Evolutionary conservation across 2,797 vertebrate species (phyloP), one percentile per base, ranked within the genome.

Genomic region (Jordanella pulchra): DNA sequence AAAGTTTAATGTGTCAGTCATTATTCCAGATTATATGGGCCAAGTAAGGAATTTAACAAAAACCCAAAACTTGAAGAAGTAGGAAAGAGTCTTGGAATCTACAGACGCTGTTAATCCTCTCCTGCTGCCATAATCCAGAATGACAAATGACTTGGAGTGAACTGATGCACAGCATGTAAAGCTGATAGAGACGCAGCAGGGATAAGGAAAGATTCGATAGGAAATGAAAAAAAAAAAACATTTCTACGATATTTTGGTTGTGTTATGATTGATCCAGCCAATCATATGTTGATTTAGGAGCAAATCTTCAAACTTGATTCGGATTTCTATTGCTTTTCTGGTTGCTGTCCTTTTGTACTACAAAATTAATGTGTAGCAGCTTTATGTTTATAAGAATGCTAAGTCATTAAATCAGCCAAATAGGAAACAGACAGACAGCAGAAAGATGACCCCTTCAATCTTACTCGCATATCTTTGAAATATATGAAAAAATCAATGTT

Each of bases 71-170:
- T 7, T 39, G 35, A n/a, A 23, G 2, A 67, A 67, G 4, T 2
- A 3, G 42, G 54, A 69, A 25, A 48, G 9, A 47, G 21, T 23
- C 14, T 18, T 47, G 7, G 2, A n/a, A 56, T 14, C 6, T 32
- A 56, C 7, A 47, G 27, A 44, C 3, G 2, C 39, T 28, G 13
- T 14, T 70, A 48, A 70, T 47, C 54, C 42, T 15, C 15, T 28
- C 45, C 15, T 35, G 27, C 12, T 32, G 27, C 55, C 6, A 5
- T 47, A 32, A 47, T 48, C 68, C 55, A 70, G 42, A 60, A 27
- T 21, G 39, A 69, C 39, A 69, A 69, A 69, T 3, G 1, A 47
- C 67, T 55, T 28, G 35, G 35, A 69, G 39, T 55, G 27, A 69
- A 51, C 51, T 69, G 32, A 69, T 18, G 35, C 27, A 25, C 14